Evolutionary conservation across 2,113 vertebrate genomes (phyloP).

Genomic region (Rhizomys pruinosus): DNA sequence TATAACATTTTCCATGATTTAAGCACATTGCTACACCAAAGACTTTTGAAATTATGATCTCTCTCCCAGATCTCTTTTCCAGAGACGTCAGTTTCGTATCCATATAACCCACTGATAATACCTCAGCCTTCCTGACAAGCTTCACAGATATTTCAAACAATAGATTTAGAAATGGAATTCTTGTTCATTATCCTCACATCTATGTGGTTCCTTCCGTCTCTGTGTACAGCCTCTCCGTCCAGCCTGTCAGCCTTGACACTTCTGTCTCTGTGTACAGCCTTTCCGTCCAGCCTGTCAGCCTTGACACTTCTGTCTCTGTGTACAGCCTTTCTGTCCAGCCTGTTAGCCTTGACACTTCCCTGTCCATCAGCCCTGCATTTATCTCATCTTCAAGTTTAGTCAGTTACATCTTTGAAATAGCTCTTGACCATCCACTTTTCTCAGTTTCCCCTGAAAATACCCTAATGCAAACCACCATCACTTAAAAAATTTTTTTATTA

Average conservation of each 20-base stretch:
- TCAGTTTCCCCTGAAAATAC: neutral
- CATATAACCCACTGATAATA: neutral
- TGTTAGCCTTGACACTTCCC: neutral
- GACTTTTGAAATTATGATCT: constrained; percentile 26
- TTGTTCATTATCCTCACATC: neutral
- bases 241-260: neutral
- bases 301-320: neutral
- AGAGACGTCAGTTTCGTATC: neutral
- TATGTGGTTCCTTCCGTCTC: neutral
- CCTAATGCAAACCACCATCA: neutral
- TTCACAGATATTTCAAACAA: neutral
- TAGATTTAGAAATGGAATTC: constrained; percentile 46
- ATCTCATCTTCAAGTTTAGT: neutral
- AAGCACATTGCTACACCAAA: neutral
- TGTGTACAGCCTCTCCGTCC: neutral
- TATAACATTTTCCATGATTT: constrained; percentile 12
- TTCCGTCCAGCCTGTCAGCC: neutral
- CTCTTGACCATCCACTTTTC: neutral
- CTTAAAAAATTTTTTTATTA: too few relatives aligned
- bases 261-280: neutral
- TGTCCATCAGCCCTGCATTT: neutral
- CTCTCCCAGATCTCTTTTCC: constrained; percentile 21
- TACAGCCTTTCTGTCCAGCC: too few relatives aligned
- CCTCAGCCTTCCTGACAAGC: neutral
- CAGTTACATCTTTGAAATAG: neutral